phyloP scores from a whole-genome alignment of 2,888 invertebrate genomes.

The Diabrotica balteata region DNA sequence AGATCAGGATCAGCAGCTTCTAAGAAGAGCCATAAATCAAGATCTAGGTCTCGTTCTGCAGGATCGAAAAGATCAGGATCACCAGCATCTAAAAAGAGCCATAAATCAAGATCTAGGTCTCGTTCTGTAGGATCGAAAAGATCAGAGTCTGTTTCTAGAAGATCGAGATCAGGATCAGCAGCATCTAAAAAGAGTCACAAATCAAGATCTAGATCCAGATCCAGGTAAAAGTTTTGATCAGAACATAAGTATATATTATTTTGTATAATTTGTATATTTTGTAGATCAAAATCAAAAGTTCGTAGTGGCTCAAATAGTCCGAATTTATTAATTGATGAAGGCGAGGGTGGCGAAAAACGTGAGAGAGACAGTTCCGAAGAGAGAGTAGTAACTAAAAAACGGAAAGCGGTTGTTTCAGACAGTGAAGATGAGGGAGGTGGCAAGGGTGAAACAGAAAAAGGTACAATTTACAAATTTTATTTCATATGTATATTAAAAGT shows the following conservation, averaged over 20 bases:
- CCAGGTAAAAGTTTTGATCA: constrained; percentile 40
- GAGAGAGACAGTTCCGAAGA: constrained; percentile 53
- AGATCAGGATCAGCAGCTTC: constrained; percentile 43
- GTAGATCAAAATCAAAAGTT: constrained; percentile 38
- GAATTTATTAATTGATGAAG: constrained; percentile 63
- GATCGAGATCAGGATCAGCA: constrained; percentile 40
- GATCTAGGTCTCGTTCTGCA: constrained; percentile 38
- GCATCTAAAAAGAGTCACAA: constrained; percentile 40
- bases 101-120: constrained; percentile 8
- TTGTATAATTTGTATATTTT: constrained; percentile 2
- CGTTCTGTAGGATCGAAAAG: constrained; percentile 38
- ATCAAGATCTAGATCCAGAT: constrained; percentile 39
- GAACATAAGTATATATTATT: not conserved
- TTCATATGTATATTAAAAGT: not conserved
- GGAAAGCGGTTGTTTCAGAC: constrained; percentile 70
- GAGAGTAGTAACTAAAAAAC: constrained; percentile 58
- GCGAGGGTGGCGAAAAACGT: constrained; percentile 56
- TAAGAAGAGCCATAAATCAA: constrained; percentile 41
- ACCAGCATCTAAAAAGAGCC: constrained; percentile 29
- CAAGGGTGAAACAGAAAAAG: constrained; percentile 42
- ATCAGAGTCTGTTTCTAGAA: constrained; percentile 29
- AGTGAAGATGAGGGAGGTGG: constrained; percentile 66
- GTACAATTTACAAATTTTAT: constrained; percentile 15
- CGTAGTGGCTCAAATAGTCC: constrained; percentile 59
- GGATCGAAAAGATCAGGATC: constrained; percentile 38